Percentiles rank a stretch among this genome's conserved stretches.
phyloP scores from a whole-genome alignment of 2,888 invertebrate genomes.

The Schizaphis graminum region DNA sequence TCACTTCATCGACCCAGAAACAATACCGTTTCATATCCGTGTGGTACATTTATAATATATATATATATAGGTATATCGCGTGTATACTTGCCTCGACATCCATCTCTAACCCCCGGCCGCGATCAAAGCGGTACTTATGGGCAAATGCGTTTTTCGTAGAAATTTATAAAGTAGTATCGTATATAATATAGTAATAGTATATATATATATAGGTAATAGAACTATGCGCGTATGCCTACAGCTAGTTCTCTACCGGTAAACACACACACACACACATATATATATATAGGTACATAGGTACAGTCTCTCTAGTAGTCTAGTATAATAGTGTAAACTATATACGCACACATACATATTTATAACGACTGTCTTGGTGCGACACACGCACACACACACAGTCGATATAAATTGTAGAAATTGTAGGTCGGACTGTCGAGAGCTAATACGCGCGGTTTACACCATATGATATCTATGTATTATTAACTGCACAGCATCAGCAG shows the following conservation, averaged over 20 bases:
- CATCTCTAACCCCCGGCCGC: background rate
- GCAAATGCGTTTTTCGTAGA: background rate
- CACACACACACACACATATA: too few species aligned
- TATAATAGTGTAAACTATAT: background rate
- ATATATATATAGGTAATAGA: background rate
- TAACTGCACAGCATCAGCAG: background rate
- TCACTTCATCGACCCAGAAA: slow-evolving; percentile 28
- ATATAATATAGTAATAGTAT: background rate
- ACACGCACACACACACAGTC: background rate
- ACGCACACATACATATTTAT: background rate
- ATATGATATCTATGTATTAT: background rate
- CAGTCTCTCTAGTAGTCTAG: background rate
- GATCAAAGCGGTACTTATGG: background rate
- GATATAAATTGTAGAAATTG: background rate
- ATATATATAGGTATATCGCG: background rate
- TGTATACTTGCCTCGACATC: background rate
- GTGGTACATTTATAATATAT: background rate
- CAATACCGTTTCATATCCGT: slow-evolving; percentile 31
- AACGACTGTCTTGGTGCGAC: background rate
- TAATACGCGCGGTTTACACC: background rate
- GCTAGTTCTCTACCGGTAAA: background rate
- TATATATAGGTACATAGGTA: background rate
- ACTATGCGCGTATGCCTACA: background rate
- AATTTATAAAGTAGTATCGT: background rate
- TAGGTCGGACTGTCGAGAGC: background rate